Evolutionary conservation across 2,888 invertebrate genomes (phyloP).

Genomic region (Ochropacha duplaris): DNA sequence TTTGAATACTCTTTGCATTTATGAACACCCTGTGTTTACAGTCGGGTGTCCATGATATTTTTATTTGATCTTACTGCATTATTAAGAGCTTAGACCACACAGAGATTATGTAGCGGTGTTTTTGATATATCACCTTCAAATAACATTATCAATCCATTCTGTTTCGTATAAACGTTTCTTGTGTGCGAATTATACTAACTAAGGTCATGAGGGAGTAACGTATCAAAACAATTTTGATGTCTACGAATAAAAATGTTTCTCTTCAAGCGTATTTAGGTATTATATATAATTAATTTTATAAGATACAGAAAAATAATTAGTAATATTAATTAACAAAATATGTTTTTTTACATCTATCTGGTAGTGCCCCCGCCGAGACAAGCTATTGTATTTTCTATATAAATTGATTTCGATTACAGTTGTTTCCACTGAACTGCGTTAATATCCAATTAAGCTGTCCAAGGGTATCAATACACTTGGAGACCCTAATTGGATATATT

Average conservation of each 20-base stretch:
- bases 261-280: not conserved
- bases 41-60: conserved; percentile 21
- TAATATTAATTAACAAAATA: not conserved
- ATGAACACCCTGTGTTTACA: conserved; percentile 19
- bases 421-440: not conserved
- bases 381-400: not conserved
- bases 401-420: not conserved
- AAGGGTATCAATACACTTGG: no score
- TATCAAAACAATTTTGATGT: not conserved
- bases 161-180: conserved; percentile 12
- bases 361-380: not conserved
- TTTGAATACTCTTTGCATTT: conserved; percentile 5
- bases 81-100: conserved; percentile 29
- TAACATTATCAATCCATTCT: conserved; percentile 37
- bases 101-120: conserved; percentile 33
- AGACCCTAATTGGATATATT: no score
- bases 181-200: conserved; percentile 14
- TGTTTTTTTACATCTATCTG: not conserved
- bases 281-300: not conserved
- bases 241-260: not conserved
- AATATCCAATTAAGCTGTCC: not conserved
- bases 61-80: conserved; percentile 33
- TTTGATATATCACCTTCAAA: conserved; percentile 62
- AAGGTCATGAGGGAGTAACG: not conserved
- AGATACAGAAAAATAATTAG: not conserved